phyloP scores from a whole-genome alignment of 2,113 vertebrate species.

The Spheniscus mendiculus region DNA sequence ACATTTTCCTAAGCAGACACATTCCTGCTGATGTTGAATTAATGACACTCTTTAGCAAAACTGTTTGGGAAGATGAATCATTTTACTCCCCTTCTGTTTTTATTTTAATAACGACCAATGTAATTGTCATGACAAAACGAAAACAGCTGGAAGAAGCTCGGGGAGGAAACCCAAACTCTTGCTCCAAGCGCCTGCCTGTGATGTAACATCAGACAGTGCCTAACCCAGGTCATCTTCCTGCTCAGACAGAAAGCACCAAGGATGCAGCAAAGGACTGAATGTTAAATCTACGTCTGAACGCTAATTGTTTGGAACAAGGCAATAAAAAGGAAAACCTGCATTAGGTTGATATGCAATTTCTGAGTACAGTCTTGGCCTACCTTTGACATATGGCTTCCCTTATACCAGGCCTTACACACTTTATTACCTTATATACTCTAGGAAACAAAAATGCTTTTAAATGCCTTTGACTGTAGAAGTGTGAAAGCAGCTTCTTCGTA shows the following conservation, averaged over 20 bases:
- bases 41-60: neutral
- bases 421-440: neutral
- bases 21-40: neutral
- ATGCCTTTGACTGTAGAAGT: neutral
- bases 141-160: neutral
- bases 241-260: neutral
- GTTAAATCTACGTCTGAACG: neutral
- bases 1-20: neutral
- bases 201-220: neutral
- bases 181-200: neutral
- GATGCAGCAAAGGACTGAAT: neutral
- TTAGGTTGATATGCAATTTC: neutral
- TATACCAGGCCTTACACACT: neutral
- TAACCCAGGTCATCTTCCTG: neutral
- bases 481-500: neutral
- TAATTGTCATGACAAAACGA: neutral
- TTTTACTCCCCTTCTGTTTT: neutral
- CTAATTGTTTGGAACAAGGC: neutral
- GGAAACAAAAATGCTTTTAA: neutral
- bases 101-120: neutral
- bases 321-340: neutral
- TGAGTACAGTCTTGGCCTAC: neutral
- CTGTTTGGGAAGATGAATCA: neutral
- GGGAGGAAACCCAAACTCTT: neutral
- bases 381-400: neutral